phyloP scores from a whole-genome alignment of 2,113 vertebrate species.

The Phalacrocorax aristotelis region DNA sequence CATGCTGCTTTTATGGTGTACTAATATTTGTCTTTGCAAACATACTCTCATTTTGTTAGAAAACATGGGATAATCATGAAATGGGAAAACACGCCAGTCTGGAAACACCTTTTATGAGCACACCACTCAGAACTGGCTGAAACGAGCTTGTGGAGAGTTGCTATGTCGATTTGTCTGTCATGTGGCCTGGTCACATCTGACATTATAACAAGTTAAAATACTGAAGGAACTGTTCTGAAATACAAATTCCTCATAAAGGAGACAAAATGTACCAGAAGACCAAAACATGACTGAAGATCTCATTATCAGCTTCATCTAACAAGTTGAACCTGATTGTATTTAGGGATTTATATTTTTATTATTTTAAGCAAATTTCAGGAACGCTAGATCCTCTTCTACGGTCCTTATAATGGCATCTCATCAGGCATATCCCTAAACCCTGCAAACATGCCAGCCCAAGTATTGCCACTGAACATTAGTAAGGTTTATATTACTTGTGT shows the following conservation, averaged over 20 bases:
- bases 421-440: background rate
- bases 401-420: background rate
- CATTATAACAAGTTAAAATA: background rate
- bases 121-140: background rate
- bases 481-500: background rate
- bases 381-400: background rate
- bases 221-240: background rate
- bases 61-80: background rate
- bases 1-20: background rate
- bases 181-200: background rate
- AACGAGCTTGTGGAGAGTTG: background rate
- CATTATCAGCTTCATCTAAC: background rate
- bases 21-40: background rate
- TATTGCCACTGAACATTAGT: background rate
- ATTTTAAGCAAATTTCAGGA: background rate
- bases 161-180: background rate
- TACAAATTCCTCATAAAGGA: background rate
- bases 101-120: background rate
- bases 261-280: background rate
- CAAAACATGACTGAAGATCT: background rate
- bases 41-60: background rate
- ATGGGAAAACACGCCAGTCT: background rate
- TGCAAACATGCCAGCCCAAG: background rate
- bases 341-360: background rate
- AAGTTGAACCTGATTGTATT: background rate